Percentiles rank a stretch among this genome's conserved stretches.
phyloP scores from a whole-genome alignment of 2,888 invertebrate genomes.

The Yponomeuta evonymella region DNA sequence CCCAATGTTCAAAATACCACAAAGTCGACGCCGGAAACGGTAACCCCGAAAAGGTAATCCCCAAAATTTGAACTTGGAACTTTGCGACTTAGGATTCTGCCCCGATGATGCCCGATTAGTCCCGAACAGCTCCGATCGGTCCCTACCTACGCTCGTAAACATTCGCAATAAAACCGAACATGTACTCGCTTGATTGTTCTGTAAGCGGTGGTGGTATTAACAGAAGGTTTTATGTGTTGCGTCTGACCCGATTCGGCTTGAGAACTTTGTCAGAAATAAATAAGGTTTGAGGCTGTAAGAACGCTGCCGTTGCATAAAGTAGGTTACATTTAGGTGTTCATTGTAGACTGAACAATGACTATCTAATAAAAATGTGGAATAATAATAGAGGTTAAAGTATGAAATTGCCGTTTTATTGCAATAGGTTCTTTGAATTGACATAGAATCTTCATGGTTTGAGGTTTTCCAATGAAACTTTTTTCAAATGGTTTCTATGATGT shows the following conservation, averaged over 20 bases:
- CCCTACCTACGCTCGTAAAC: constrained; percentile 3
- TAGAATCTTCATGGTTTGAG: too few species aligned
- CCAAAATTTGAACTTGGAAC: background rate
- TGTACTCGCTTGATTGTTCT: constrained; percentile 5
- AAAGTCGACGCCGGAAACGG: background rate
- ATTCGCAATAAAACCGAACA: constrained; percentile 4
- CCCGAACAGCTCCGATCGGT: background rate
- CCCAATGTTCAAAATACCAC: background rate
- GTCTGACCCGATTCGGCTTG: background rate
- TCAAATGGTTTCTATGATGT: too few species aligned
- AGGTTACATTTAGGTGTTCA: too few species aligned
- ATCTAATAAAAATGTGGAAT: too few species aligned
- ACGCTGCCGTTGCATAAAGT: too few species aligned
- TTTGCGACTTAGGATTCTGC: background rate
- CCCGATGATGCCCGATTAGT: background rate
- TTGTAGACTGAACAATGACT: too few species aligned
- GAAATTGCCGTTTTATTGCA: too few species aligned
- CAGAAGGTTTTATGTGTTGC: background rate
- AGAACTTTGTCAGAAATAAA: background rate
- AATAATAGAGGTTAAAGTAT: too few species aligned
- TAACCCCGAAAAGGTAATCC: background rate
- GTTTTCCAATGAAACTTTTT: too few species aligned
- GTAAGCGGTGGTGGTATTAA: constrained; percentile 2
- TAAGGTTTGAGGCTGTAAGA: background rate
- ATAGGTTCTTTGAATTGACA: too few species aligned